Base-by-base conservation (phyloP, 23 tunicate species). In the Styela clava region DNA sequence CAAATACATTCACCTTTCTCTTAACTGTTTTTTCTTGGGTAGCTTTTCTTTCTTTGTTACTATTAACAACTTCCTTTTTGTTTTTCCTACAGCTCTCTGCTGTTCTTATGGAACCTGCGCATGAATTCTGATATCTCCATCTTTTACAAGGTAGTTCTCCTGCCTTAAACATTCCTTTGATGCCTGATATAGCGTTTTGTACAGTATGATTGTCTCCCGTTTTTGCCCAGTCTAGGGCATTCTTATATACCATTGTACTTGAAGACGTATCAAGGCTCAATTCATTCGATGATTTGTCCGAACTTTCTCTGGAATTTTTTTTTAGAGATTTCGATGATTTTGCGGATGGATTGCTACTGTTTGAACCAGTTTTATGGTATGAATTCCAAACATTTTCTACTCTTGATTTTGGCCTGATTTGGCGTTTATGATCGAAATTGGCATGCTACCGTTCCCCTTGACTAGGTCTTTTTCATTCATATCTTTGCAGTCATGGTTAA, bases 141-240 rank as follows among this genome's bases (percentile, higher is more conserved):
- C 64, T 74, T 37, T 87, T 82, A 32, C 86, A 33, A 24, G 91
- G 91, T 33, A 82, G 51, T 35, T 82, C 91, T 1, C 91, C 91
- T 26, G 83, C 27, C 24, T 82, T 52, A 51, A 81, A 87, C 78
- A 82, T 63, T 34, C 56, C 63, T 31, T 34, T 69, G 2, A 85
- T 85, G 16, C 68, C 88, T 2, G 9, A 26, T 28, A 85, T 7
- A 18, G 68, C 31, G 2, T 30, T 51, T 25, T 78, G n/a, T 25
- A 76, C 64, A 0, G 52, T 76, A 0, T 26, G 22, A 21, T 22
- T 56, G 0, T 64, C 22, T 52, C 71, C 52, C 12, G n/a, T 1
- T 29, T 76, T 76, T 24, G 81, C 81, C 64, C 52, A 76, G 22
- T 22, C 81, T 28, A 76, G 35, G 16, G 81, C 81, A 24, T 29